Evolutionary conservation across 2,113 vertebrate genomes (phyloP).

Genomic region (Nerophis lumbriciformis): DNA sequence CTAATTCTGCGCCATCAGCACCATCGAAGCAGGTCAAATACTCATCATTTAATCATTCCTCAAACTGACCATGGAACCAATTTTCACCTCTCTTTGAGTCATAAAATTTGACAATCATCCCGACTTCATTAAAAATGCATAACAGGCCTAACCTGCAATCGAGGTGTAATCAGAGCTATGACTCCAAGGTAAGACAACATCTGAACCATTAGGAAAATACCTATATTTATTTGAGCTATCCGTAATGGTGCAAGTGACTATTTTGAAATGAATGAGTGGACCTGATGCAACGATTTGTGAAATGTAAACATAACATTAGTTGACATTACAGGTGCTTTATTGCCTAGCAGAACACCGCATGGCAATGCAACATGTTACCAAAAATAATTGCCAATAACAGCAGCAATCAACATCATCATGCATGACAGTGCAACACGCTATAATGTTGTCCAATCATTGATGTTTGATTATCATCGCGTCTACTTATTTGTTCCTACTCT

Average conservation of each 20-base stretch:
- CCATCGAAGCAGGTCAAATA: slow-evolving; percentile 76
- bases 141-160: slow-evolving; percentile 78
- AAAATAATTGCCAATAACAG: slow-evolving; percentile 7
- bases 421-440: background rate
- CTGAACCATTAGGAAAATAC: slow-evolving; percentile 68
- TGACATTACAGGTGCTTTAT: slow-evolving; percentile 2
- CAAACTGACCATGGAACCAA: slow-evolving; percentile 91
- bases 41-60: slow-evolving; percentile 90
- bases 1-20: slow-evolving; percentile 83
- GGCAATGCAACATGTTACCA: background rate
- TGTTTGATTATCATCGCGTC: background rate
- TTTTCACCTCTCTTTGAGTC: slow-evolving; percentile 82
- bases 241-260: slow-evolving; percentile 60
- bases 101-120: slow-evolving; percentile 91
- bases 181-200: slow-evolving; percentile 75
- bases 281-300: slow-evolving; percentile 23
- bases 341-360: background rate
- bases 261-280: slow-evolving; percentile 36
- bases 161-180: slow-evolving; percentile 80
- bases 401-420: slow-evolving; percentile 11
- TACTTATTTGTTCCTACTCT: slow-evolving; percentile 13
- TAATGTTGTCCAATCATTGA: too few relatives aligned
- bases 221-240: slow-evolving; percentile 69
- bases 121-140: slow-evolving; percentile 93
- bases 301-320: slow-evolving; percentile 31